Percentiles rank a stretch among this genome's conserved stretches.
Conservation (phyloP, 2,797 vertebrate species). For the Mormyrops boulengeri region DNA sequence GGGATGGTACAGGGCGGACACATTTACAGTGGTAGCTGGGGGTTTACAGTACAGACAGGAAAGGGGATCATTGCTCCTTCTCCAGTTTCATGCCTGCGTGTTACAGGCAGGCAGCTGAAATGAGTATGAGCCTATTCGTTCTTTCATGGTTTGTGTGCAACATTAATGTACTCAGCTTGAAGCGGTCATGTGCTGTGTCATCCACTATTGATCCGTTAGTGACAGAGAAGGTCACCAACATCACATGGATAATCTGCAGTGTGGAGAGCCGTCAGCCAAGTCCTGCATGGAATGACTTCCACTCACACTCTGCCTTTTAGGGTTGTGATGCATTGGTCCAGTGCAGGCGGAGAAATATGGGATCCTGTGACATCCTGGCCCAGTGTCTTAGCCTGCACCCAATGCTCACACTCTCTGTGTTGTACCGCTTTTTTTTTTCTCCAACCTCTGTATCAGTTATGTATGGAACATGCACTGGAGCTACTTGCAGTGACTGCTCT, state of each 20-base stretch:
- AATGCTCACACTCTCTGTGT: background rate
- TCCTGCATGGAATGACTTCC: background rate
- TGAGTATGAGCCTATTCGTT: background rate
- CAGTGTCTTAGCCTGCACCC: background rate
- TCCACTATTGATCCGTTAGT: slow-evolving; percentile 4
- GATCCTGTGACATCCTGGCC: background rate
- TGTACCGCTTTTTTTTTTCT: background rate
- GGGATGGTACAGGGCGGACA: background rate
- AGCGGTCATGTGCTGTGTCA: background rate
- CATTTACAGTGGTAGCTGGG: background rate
- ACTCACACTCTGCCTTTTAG: slow-evolving; percentile 8
- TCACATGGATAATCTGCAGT: slow-evolving; percentile 12
- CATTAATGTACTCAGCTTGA: background rate
- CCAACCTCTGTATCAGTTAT: background rate
- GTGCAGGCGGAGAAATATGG: background rate
- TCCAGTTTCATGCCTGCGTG: background rate
- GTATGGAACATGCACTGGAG: background rate
- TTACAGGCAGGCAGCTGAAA: background rate
- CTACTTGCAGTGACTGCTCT: background rate
- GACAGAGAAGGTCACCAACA: background rate
- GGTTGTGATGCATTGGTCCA: background rate
- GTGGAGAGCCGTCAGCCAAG: background rate
- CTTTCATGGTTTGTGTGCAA: background rate
- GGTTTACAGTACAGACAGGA: background rate
- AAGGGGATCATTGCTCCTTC: background rate